A percentile compares a stretch with the other conserved stretches of the same genome.
phyloP scores from a whole-genome alignment of 2,888 invertebrate genomes.

The Temnothorax ravouxi region DNA sequence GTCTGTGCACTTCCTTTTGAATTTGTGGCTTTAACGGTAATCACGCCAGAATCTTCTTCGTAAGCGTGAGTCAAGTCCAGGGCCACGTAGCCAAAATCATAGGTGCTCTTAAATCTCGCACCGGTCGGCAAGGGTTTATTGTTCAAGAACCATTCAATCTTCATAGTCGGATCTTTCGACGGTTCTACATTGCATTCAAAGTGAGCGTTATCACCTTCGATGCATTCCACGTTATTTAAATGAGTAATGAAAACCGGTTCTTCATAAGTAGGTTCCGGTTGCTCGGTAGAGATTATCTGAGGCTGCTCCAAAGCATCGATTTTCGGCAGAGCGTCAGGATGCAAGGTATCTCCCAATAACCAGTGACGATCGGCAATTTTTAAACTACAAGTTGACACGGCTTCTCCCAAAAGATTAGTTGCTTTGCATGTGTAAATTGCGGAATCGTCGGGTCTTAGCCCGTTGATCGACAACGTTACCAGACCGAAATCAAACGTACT shows the following conservation, averaged over 20 bases:
- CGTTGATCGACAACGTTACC: constrained; percentile 96
- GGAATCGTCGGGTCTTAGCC: constrained; percentile 95
- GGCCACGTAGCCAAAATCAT: constrained; percentile 98
- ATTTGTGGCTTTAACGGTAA: constrained; percentile 96
- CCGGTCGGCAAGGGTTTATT: constrained; percentile 95
- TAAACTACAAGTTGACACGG: constrained; percentile 95
- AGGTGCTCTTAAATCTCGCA: constrained; percentile 95
- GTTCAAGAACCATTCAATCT: constrained; percentile 98
- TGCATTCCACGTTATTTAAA: constrained; percentile 95
- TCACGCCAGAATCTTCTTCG: constrained; percentile 97
- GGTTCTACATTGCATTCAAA: constrained; percentile 98
- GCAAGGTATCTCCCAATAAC: constrained; percentile 94
- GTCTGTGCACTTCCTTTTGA: constrained; percentile 96
- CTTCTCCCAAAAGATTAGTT: constrained; percentile 96
- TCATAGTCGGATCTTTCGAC: constrained; percentile 95
- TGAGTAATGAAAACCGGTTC: constrained; percentile 96
- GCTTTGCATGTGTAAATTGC: constrained; percentile 98
- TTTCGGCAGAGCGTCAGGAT: constrained; percentile 95
- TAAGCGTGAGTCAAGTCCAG: constrained; percentile 95
- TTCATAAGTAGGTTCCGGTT: constrained; percentile 93
- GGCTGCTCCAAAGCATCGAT: constrained; percentile 95
- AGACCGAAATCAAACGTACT: constrained; percentile 99
- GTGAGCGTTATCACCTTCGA: constrained; percentile 95
- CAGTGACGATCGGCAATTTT: constrained; percentile 96
- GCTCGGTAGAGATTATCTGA: constrained; percentile 89